Evolutionary conservation across 2,888 invertebrate genomes (phyloP).

Genomic region (Athalia cordata): DNA sequence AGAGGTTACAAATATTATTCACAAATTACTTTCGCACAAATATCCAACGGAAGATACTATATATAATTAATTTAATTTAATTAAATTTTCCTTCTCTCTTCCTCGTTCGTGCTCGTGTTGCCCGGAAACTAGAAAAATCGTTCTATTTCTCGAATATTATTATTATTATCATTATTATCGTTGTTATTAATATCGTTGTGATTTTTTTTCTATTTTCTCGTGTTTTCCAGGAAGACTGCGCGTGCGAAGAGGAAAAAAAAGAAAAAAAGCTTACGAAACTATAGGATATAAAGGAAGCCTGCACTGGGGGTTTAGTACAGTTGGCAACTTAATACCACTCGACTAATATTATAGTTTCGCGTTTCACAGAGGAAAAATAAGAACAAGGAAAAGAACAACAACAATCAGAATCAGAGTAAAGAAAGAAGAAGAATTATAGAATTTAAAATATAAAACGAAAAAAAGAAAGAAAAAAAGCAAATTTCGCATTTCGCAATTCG

Average conservation of each 20-base stretch:
- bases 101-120: too few relatives aligned
- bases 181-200: too few relatives aligned
- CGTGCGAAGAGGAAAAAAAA: background rate
- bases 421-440: background rate
- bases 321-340: slow-evolving; percentile 11
- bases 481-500: background rate
- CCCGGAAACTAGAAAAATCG: too few relatives aligned
- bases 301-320: background rate
- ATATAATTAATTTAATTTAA: too few relatives aligned
- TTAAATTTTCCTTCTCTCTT: too few relatives aligned
- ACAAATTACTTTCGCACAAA: too few relatives aligned
- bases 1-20: too few relatives aligned
- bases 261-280: slow-evolving; percentile 10
- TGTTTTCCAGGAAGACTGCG: too few relatives aligned
- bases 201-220: too few relatives aligned
- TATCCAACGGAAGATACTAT: too few relatives aligned
- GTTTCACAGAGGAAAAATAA: background rate
- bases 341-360: slow-evolving; percentile 10
- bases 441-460: background rate
- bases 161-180: too few relatives aligned
- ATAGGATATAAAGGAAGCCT: background rate
- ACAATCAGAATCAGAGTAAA: background rate
- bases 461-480: background rate
- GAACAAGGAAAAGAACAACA: background rate
- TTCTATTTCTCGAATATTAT: too few relatives aligned